These are phyloP conservation scores for Zapornia atra DNA, from an alignment of 2,113 vertebrate species.

Conservation along the genomic window DNA sequence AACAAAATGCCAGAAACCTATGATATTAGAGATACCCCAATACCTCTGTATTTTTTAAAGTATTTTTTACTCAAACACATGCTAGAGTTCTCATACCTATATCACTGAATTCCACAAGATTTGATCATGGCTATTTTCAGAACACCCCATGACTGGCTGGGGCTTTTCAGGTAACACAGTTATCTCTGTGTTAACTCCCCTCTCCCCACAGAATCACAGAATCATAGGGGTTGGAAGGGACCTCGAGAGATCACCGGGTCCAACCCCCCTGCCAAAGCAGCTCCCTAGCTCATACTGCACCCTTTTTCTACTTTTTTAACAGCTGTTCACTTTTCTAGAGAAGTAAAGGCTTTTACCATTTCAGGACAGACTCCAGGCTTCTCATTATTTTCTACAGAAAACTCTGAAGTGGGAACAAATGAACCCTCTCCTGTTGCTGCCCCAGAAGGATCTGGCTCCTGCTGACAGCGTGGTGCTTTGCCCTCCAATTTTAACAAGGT, in stretches of 20 bases:
- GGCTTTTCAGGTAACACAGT: background rate
- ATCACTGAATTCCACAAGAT: background rate
- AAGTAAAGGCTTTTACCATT: background rate
- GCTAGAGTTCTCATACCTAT: background rate
- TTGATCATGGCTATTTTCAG: background rate
- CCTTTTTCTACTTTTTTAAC: background rate
- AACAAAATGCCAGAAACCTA: background rate
- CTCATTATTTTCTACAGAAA: slow-evolving; percentile 34
- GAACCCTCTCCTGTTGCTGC: background rate
- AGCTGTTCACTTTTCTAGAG: background rate
- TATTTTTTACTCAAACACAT: background rate
- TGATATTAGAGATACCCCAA: background rate
- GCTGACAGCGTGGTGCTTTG: background rate
- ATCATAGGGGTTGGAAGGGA: no score
- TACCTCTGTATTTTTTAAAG: no score
- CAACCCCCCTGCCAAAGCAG: no score
- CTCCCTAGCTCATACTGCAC: no score
- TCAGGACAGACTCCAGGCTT: background rate
- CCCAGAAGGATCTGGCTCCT: background rate
- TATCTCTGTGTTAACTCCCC: background rate
- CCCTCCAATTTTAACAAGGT: background rate
- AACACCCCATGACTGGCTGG: background rate
- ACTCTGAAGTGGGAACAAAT: background rate
- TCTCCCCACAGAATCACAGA: no score
- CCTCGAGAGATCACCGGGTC: no score